phyloP scores from a whole-genome alignment of 2,888 invertebrate genomes.

The Tolmerus cingulatus region DNA sequence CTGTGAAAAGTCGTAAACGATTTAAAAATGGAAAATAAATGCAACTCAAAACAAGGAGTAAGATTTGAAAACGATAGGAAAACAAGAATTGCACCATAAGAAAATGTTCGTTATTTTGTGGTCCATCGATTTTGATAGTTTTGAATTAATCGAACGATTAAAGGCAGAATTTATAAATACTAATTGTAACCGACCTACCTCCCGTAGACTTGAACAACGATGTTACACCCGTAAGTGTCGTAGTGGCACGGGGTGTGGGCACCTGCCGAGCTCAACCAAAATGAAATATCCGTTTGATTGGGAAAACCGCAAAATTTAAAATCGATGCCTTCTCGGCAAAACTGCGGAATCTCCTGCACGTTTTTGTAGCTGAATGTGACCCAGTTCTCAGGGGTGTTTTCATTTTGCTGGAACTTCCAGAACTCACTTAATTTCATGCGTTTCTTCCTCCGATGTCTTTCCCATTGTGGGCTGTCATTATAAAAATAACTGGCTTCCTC shows the following conservation, averaged over 20 bases:
- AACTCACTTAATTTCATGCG: slow-evolving; percentile 53
- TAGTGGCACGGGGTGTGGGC: slow-evolving; percentile 94
- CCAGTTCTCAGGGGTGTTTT: slow-evolving; percentile 62
- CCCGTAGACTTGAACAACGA: slow-evolving; percentile 88
- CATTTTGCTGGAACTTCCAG: slow-evolving; percentile 54
- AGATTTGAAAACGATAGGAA: no score
- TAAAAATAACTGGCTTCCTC: slow-evolving; percentile 53
- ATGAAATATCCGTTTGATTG: slow-evolving; percentile 73
- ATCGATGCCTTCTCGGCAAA: slow-evolving; percentile 63
- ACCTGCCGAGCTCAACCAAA: slow-evolving; percentile 88
- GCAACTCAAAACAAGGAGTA: no score
- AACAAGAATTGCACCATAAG: no score
- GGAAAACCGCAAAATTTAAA: slow-evolving; percentile 79
- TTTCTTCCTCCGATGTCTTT: slow-evolving; percentile 71
- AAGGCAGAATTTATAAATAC: no score
- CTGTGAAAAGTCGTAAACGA: slow-evolving; percentile 62
- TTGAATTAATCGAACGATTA: neutral
- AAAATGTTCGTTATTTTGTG: no score
- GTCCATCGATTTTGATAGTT: no score
- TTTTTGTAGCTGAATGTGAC: slow-evolving; percentile 57
- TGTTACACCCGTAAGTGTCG: slow-evolving; percentile 93
- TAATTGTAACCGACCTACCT: slow-evolving; percentile 66
- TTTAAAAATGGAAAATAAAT: slow-evolving; percentile 16
- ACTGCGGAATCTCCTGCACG: slow-evolving; percentile 53
- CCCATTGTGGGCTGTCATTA: slow-evolving; percentile 77